Evolutionary conservation across 1,140 invertebrate genomes (phyloP).

Genomic region (Bathynomus jamesi): DNA sequence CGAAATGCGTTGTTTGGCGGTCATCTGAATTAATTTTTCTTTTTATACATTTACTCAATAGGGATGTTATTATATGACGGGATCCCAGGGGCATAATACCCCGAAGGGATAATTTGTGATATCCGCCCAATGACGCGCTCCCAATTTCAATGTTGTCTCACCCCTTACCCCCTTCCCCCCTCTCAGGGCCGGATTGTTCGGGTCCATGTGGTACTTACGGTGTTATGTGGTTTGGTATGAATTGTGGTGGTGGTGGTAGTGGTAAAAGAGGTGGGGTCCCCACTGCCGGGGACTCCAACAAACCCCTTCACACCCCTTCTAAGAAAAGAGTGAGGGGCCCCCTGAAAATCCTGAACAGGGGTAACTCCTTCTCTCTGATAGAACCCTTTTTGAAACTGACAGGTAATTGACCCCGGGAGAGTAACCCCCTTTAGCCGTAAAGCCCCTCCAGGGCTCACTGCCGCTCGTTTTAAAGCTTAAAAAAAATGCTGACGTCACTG

Average conservation of each 20-base stretch:
- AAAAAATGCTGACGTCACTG: no score
- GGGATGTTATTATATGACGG: no score
- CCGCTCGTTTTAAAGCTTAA: no score
- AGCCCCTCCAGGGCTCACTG: no score
- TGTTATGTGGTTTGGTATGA: not conserved
- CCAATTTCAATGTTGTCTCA: not conserved
- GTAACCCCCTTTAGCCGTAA: not conserved
- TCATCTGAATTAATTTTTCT: no score
- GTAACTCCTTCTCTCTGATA: not conserved
- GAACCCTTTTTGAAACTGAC: not conserved
- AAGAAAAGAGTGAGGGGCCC: not conserved
- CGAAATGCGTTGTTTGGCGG: no score
- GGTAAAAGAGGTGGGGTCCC: not conserved
- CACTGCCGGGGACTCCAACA: no score
- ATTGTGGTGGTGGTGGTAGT: not conserved
- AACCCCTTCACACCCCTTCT: not conserved
- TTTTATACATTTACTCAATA: no score
- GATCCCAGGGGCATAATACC: no score
- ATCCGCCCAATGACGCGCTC: no score
- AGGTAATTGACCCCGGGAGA: not conserved
- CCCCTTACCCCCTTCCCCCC: not conserved
- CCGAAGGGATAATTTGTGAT: no score
- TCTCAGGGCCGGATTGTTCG: not conserved
- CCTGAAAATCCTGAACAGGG: not conserved
- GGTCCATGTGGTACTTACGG: not conserved